A percentile compares a stretch with the other conserved stretches of the same genome.
phyloP scores from a whole-genome alignment of 2,888 invertebrate genomes.

The Drosophila engyochracea region DNA sequence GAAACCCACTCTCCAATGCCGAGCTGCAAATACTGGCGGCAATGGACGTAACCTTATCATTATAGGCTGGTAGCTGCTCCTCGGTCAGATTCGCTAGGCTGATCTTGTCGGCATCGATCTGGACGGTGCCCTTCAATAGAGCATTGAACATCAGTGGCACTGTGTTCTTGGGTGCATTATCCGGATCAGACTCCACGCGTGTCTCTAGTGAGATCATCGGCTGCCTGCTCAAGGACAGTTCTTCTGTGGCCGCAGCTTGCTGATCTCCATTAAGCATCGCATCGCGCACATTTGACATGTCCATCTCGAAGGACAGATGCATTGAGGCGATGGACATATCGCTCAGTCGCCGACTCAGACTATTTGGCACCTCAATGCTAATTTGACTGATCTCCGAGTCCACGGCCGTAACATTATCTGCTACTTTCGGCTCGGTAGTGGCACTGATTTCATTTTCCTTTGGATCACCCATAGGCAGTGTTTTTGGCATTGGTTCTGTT shows the following conservation, averaged over 20 bases:
- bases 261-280: conserved; percentile 51
- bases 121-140: conserved; percentile 68
- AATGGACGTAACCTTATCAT: conserved; percentile 75
- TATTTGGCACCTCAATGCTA: conserved; percentile 57
- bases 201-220: conserved; percentile 62
- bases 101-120: conserved; percentile 72
- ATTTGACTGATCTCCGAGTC: conserved; percentile 38
- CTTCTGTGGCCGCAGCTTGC: accelerated
- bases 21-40: conserved; percentile 80
- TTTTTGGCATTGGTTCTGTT: conserved; percentile 11
- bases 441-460: conserved; percentile 24
- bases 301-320: conserved; percentile 80
- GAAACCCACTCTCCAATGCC: conserved; percentile 70
- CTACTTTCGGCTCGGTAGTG: background rate
- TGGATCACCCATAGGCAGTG: conserved; percentile 32
- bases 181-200: conserved; percentile 49
- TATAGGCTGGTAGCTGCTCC: conserved; percentile 64
- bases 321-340: conserved; percentile 76
- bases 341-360: conserved; percentile 53
- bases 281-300: conserved; percentile 75
- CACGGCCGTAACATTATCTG: background rate
- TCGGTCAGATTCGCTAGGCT: conserved; percentile 34
- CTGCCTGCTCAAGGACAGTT: conserved; percentile 6
- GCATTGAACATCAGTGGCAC: conserved; percentile 78
- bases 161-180: conserved; percentile 4